These are phyloP conservation scores for Baccha elongata DNA, from an alignment of 2,888 invertebrate genomes.

Conservation along the genomic window DNA sequence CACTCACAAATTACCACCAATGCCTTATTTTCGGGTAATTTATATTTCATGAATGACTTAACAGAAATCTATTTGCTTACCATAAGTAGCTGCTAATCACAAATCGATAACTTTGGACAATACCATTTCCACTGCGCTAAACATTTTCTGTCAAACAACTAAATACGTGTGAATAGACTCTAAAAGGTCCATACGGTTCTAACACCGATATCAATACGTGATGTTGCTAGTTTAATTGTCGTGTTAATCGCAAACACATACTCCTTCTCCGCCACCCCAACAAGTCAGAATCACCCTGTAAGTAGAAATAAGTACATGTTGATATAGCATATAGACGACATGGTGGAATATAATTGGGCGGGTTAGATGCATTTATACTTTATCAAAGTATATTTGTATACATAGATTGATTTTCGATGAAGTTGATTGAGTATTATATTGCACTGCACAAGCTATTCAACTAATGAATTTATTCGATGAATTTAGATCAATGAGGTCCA, in stretches of 20 bases:
- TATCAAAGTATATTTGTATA: conserved; percentile 19
- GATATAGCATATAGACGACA: background rate
- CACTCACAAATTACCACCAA: conserved; percentile 24
- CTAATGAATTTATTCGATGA: conserved; percentile 53
- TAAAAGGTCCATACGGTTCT: conserved; percentile 21
- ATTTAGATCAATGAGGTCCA: conserved; percentile 36
- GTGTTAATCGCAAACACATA: background rate
- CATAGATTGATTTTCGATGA: conserved; percentile 32
- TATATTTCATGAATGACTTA: conserved; percentile 28
- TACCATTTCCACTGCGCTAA: conserved; percentile 34
- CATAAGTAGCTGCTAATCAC: conserved; percentile 33
- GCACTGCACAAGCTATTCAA: conserved; percentile 15
- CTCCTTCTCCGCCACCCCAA: too few relatives aligned
- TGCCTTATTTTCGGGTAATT: conserved; percentile 42
- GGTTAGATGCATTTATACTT: conserved; percentile 2
- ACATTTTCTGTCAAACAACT: conserved; percentile 19
- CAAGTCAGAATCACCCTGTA: conserved; percentile 14
- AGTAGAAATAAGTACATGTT: background rate
- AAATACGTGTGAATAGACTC: conserved; percentile 12
- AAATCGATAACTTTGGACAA: conserved; percentile 47
- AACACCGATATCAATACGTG: conserved; percentile 4
- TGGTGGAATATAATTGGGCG: conserved; percentile 4
- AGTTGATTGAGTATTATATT: conserved; percentile 48
- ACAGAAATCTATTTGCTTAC: conserved; percentile 37
- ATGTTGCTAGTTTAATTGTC: conserved; percentile 15